A percentile compares a stretch with the other conserved stretches of the same genome.
These are phyloP conservation scores for Garrulus glandarius DNA, from an alignment of 2,797 vertebrate genomes.

Conservation along the genomic window DNA sequence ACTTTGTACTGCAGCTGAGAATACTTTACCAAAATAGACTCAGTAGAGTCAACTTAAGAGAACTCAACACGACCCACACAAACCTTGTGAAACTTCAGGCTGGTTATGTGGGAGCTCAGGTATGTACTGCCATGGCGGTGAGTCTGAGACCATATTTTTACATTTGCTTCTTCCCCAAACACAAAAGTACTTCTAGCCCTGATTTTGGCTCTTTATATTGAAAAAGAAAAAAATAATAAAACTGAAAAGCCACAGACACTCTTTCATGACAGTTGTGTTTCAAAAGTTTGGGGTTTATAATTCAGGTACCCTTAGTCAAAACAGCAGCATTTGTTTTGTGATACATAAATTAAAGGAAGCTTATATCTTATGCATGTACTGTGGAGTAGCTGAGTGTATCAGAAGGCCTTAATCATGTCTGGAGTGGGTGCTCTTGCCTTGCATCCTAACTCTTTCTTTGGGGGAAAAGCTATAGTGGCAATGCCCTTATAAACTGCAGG, in stretches of 20 bases:
- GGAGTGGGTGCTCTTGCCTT: background rate
- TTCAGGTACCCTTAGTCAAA: background rate
- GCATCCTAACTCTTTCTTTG: background rate
- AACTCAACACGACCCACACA: conserved; percentile 76
- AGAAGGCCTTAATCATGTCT: background rate
- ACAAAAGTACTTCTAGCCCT: background rate
- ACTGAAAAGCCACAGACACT: background rate
- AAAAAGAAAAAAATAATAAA: background rate
- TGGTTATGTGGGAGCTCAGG: conserved; percentile 89
- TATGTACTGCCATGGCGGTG: conserved; percentile 37
- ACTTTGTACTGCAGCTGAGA: conserved; percentile 84
- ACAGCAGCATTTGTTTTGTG: background rate
- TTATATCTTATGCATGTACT: background rate
- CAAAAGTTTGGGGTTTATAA: background rate
- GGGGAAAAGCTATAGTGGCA: background rate
- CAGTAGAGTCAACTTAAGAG: conserved; percentile 74
- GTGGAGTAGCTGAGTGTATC: background rate
- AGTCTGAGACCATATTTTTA: background rate
- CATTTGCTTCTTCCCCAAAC: background rate
- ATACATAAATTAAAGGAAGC: background rate
- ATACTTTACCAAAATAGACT: conserved; percentile 76
- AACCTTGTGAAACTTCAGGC: conserved; percentile 82
- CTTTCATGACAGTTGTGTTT: background rate
- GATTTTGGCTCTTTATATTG: background rate
- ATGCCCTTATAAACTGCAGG: background rate